These are phyloP conservation scores for Geopemphigus sp. DNA, from an alignment of 1,140 invertebrate genomes.

Conservation along the genomic window DNA sequence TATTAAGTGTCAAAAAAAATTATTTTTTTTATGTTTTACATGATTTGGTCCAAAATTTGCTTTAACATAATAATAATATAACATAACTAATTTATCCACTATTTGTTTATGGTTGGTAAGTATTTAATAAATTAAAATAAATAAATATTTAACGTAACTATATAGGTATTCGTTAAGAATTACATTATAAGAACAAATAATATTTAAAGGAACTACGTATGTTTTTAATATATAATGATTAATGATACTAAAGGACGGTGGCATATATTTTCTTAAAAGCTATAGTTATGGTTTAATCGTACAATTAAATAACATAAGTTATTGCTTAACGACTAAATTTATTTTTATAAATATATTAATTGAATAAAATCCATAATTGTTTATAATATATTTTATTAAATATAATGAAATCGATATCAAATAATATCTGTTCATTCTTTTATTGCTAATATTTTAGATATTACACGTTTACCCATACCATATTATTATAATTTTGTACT, in stretches of 20 bases:
- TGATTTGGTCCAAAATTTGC: conserved; percentile 21
- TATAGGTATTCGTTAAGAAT: neutral
- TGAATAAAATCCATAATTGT: too few species aligned
- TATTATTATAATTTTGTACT: too few species aligned
- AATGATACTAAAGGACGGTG: conserved; percentile 9
- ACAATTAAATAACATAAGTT: neutral
- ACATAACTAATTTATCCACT: neutral
- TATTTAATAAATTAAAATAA: neutral
- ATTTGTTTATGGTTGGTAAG: neutral
- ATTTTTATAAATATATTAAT: neutral
- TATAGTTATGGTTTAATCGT: neutral
- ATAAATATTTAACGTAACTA: neutral
- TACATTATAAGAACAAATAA: neutral
- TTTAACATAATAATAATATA: neutral
- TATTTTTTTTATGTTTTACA: neutral
- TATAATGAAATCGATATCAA: too few species aligned
- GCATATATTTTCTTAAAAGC: neutral
- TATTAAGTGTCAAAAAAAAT: too few species aligned
- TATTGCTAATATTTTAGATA: neutral
- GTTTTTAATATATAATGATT: neutral
- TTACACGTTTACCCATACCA: too few species aligned
- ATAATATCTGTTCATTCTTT: neutral
- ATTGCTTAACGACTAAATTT: neutral
- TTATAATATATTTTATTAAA: too few species aligned
- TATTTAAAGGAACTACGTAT: neutral